Evolutionary conservation across 2,888 invertebrate genomes (phyloP).

Genomic region (Eumacrocentrus americanus): DNA sequence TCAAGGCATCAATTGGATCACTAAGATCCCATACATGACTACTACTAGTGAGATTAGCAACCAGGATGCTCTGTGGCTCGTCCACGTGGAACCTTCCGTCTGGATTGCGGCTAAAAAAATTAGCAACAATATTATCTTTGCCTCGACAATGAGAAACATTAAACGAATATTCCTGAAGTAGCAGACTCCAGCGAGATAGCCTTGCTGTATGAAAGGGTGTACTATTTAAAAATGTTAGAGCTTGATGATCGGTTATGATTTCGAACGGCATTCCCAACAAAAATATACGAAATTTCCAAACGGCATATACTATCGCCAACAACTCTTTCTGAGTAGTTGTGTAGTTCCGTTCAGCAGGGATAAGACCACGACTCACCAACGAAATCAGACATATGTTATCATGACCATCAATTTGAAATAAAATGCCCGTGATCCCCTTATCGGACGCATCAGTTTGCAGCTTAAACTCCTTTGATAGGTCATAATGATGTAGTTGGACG

Average conservation of each 20-base stretch:
- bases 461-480: slow-evolving; percentile 17
- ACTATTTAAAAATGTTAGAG: not conserved
- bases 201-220: not conserved
- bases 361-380: slow-evolving; percentile 17
- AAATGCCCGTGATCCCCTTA: slow-evolving; percentile 34
- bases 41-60: too few species aligned
- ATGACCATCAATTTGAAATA: slow-evolving; percentile 27
- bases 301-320: slow-evolving; percentile 24
- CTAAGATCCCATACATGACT: too few species aligned
- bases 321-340: slow-evolving; percentile 27
- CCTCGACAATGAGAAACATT: not conserved
- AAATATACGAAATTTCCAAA: slow-evolving; percentile 15
- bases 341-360: slow-evolving; percentile 30
- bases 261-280: not conserved
- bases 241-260: slow-evolving; percentile 9
- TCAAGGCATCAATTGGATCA: too few species aligned
- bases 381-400: too few species aligned
- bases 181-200: not conserved
- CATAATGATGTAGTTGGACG: slow-evolving; percentile 26
- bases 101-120: not conserved
- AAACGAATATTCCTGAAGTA: not conserved
- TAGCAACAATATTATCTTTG: not conserved
- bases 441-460: slow-evolving; percentile 32
- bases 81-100: not conserved
- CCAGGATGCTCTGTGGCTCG: too few species aligned